Base-by-base conservation (phyloP, 2,113 vertebrate species). In the Cebidichthys violaceus region DNA sequence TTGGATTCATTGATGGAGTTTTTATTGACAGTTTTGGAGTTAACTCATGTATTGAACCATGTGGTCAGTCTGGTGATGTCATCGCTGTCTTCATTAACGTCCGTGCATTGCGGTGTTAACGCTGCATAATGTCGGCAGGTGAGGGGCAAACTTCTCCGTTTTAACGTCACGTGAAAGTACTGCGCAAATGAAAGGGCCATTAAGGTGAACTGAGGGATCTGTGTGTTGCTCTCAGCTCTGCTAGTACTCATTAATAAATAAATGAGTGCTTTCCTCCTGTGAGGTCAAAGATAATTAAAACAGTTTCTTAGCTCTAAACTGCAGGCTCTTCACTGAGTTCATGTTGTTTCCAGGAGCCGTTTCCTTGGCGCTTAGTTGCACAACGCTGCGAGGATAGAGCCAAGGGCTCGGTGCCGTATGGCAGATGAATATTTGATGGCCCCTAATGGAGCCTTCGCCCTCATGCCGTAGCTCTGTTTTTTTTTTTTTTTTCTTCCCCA, bases 341-440 rank as follows among this genome's bases (percentile, higher is more conserved):
- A 81, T 88, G 77, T 87, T 89, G 72, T 88, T 89, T 81, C 84
- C 78, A 66, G 35, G 62, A 76, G 33, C 39, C 41, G 33, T 37
- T 77, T 75, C 88, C 78, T 77, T 69, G 60, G 47, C 43, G 79
- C 87, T 84, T 81, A 68, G 85, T 64, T 85, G 77, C 61, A 74
- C 6, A 20, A 31, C 47, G 59, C 70, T 70, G 69, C 71, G 72
- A 82, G 76, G 84, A 69, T 29, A 43, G 54, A 75, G n/a, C 68
- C 70, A 43, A 18, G 35, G 50, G 61, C 91, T 88, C 71, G 1
- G 86, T 71, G 86, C 88, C 74, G 87, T 90, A 86, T 88, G 90
- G 84, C 54, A 75, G 87, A 94, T 95, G 79, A 95, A 94, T 94
- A 94, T 94, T 94, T 94, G 87, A 95, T 94, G 89, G 68, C 67